Evolutionary conservation across 2,113 vertebrate genomes (phyloP).

Genomic region (Halichoerus grypus): DNA sequence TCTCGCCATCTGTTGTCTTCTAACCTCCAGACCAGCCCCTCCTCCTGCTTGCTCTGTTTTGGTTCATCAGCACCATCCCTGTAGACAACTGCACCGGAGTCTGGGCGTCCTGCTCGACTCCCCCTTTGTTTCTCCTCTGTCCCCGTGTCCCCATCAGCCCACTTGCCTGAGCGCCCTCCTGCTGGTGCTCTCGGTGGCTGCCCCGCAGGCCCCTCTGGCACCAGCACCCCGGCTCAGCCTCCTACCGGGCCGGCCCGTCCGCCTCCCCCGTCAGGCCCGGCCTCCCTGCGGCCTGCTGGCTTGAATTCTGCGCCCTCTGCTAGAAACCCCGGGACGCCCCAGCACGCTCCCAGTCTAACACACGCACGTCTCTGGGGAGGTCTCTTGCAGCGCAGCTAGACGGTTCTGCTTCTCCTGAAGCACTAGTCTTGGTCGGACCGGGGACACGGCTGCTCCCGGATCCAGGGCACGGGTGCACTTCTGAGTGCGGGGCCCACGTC

Average conservation of each 20-base stretch:
- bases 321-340: not conserved
- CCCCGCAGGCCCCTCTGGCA: not conserved
- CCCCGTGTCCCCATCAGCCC: not conserved
- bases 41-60: not conserved
- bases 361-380: not conserved
- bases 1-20: not conserved
- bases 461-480: not conserved
- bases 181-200: not conserved
- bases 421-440: not conserved
- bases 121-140: not conserved
- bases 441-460: not conserved
- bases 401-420: no score
- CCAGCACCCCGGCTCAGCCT: not conserved
- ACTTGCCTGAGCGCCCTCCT: not conserved
- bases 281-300: not conserved
- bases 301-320: not conserved
- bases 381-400: not conserved
- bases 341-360: not conserved
- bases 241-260: not conserved
- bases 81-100: no score
- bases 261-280: rapidly evolving
- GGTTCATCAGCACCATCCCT: rapidly evolving
- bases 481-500: not conserved
- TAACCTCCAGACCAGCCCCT: not conserved
- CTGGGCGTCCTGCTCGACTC: not conserved